phyloP scores from a whole-genome alignment of 2,113 vertebrate species.

The Cricetomys ansorgei region DNA sequence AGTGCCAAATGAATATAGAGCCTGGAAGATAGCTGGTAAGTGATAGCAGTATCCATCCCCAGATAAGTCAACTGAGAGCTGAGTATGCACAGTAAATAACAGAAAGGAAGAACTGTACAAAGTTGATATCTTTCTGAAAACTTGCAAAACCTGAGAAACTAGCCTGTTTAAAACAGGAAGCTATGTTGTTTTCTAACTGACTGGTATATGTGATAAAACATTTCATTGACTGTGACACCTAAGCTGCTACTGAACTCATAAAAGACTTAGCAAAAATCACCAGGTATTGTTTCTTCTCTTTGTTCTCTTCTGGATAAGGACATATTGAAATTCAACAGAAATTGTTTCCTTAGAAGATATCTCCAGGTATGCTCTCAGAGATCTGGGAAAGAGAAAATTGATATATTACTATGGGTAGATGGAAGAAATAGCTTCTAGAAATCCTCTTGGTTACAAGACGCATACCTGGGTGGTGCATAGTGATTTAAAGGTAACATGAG shows the following conservation, averaged over 20 bases:
- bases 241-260: background rate
- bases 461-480: fast-evolving
- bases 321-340: background rate
- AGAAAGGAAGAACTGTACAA: conserved; percentile 65
- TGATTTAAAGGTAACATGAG: background rate
- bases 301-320: background rate
- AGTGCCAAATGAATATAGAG: background rate
- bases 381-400: background rate
- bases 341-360: background rate
- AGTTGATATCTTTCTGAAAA: conserved; percentile 32
- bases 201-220: background rate
- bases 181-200: conserved; percentile 23
- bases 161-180: conserved; percentile 70
- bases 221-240: background rate
- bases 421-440: background rate
- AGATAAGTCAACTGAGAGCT: background rate
- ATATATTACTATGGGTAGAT: background rate
- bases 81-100: background rate
- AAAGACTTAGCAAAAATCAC: background rate
- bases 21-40: background rate
- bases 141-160: conserved; percentile 66
- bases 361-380: background rate
- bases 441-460: background rate
- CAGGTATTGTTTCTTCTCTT: conserved; percentile 31
- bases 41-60: fast-evolving